Base-by-base conservation (phyloP, 2,113 vertebrate genomes). In the Megalops atlanticus region DNA sequence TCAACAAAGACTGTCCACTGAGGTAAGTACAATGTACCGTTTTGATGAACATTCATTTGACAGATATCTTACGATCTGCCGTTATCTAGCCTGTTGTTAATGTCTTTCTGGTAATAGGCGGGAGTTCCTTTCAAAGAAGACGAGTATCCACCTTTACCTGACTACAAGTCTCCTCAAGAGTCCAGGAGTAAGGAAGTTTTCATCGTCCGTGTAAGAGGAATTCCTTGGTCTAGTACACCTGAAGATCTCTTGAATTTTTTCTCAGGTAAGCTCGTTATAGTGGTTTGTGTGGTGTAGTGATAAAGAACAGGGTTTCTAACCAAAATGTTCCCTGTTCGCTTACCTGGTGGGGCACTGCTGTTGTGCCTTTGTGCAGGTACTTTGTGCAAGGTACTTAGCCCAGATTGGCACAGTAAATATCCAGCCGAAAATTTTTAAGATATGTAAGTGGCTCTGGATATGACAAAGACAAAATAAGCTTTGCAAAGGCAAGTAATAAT, bases 221-320 rank as follows among this genome's bases (percentile, higher is more conserved):
- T 99, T 21, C 95, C 96, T 0, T 98, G 95, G 95, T 92, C 96
- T 0, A 98, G 97, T 87, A 93, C 95, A 0, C 84, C 93, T 41
- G 94, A 97, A 45, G 97, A 99, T 1, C 90, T 99, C 14, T 86
- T 97, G 4, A 87, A 90, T n/a, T 99, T 99, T 81, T 99, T 99
- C 85, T 94, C 95, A 74, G 96, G 98, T 99, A 92, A 27, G 86
- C 8, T n/a, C 3, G 0, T 82, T 80, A 45, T 35, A 33, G 14
- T 40, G 7, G 33, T 43, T 24, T 35, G 11, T 49, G 15, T 14
- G 35, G n/a, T 24, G 49, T 45, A 12, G 43, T 6, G 4, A 45
- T 54, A 21, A 21, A 21, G 16, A 21, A 54, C 24, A 54, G 16
- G 49, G 18, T 54, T 54, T 21, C 2, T 21, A 54, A 54, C 49